phyloP scores from a whole-genome alignment of 2,797 vertebrate genomes.

The Paramormyrops hopkinsi region DNA sequence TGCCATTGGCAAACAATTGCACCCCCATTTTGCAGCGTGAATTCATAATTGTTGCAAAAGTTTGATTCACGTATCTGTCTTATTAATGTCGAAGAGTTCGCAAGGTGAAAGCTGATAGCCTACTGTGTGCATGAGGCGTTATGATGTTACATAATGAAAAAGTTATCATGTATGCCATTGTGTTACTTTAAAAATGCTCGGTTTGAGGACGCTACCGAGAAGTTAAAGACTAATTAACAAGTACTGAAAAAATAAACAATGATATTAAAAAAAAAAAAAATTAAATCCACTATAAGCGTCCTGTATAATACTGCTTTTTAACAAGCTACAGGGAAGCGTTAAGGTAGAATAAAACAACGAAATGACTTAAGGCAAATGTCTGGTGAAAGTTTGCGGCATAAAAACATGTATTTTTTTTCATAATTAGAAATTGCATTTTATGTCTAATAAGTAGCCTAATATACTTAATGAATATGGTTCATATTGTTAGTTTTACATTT shows the following conservation, averaged over 20 bases:
- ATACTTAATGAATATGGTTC: neutral
- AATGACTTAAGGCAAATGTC: neutral
- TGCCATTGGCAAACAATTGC: neutral
- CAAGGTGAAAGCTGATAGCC: neutral
- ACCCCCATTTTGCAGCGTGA: neutral
- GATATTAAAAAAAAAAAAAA: neutral
- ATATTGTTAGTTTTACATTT: neutral
- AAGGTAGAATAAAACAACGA: neutral
- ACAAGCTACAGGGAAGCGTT: neutral
- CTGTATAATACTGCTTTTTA: neutral
- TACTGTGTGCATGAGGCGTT: neutral
- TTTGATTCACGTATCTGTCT: neutral
- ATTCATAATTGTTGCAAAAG: neutral
- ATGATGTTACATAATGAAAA: neutral
- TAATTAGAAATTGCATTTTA: neutral
- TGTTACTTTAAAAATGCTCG: neutral
- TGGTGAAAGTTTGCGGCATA: neutral
- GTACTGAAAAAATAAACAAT: neutral
- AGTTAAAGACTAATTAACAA: neutral
- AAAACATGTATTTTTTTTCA: neutral
- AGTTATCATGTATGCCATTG: neutral
- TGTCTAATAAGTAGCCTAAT: neutral
- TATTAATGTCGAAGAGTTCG: neutral
- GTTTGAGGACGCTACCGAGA: neutral
- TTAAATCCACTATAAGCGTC: neutral